Base-by-base conservation (phyloP, 2,888 invertebrate species). In the Eurytoma adleriae region DNA sequence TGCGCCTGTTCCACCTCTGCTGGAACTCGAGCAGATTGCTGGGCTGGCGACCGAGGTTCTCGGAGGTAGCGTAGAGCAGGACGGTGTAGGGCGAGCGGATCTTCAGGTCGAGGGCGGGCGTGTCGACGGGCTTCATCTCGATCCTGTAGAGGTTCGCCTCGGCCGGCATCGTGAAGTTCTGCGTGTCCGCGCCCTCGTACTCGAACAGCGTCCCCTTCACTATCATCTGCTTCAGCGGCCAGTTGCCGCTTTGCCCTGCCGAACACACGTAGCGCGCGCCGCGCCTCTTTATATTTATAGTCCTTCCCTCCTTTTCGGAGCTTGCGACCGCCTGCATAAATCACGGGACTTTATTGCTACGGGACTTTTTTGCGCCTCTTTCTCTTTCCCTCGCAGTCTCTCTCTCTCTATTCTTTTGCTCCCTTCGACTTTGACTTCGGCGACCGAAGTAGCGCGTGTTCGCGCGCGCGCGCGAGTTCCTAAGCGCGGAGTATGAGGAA, bases 101-200 rank as follows among this genome's bases (percentile, higher is more conserved):
- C 68, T 82, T 83, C 2, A 78, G 16, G 67, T 79, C 78, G 72
- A 84, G 82, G 71, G 83, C 79, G 57, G 83, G 81, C 52, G 84
- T 73, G 24, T 84, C 83, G 73, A 87, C 68, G 27, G 90, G 87
- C 79, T 86, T 87, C 83, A 90, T 90, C 84, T 90, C 90, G 85
- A 90, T 89, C 84, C 89, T 88, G 84, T 90, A 90, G 18, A 90
- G 86, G 20, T 90, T 89, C 30, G 88, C 88, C 59, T 89, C 86
- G 52, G 89, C 88, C 74, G 88, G 86, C 81, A 90, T 89, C 76
- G 90, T 90, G 83, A 90, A 89, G 82, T 90, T 90, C 75, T 87
- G 85, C 14, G 89, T 89, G 75, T 90, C 90, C 56, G 88, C 86
- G 72, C 90, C 90, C 75, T 87, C 85, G 85, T 90, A 90, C 70